Evolutionary conservation across 1,140 invertebrate genomes (phyloP), one percentile per base, ranked within the genome.

Genomic region (Temnothorax longispinosus): DNA sequence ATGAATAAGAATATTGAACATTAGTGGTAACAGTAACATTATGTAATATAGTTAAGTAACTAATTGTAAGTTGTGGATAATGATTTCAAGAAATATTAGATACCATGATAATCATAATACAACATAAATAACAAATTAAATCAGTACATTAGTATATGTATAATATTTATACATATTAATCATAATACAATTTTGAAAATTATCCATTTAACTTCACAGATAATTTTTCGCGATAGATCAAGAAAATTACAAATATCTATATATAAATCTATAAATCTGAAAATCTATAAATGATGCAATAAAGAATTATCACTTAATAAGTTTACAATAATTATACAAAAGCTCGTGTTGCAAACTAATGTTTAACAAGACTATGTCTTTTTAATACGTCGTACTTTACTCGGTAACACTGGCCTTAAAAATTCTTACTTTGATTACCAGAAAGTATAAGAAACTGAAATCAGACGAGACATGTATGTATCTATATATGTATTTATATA

Each of bases 71-170:
- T 27, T 27, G 27, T 38, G 32, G 5, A 64, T 64, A 67, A 15
- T n/a, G 13, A 82, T 35, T 41, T 74, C 11, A 38, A 47, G 44
- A 82, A 72, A 58, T 81, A 71, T 56, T n/a, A n/a, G 8, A 84
- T 54, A 60, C 11, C 4, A 32, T 54, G 15, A 8, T 62, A 67
- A 78, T 38, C 0, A 15, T 47, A 52, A 60, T 11, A 27, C 41
- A 60, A 65, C 3, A 50, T 65, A 80, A 54, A 74, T 75, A 60
- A 60, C 32, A 21, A 75, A 84, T 84, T 41, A 81, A 60, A 69
- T 80, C 54, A n/a, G 27, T 13, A 50, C 65, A 47, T 2, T 8
- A 47, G 44, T 52, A 60, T 32, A 13, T 27, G 27, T 6, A 18
- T 76, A 62, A n/a, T 27, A 41, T 3, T 50, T 35, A 15, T 41